Conservation (phyloP, 1,140 invertebrate species). For the Ooceraea biroi region DNA sequence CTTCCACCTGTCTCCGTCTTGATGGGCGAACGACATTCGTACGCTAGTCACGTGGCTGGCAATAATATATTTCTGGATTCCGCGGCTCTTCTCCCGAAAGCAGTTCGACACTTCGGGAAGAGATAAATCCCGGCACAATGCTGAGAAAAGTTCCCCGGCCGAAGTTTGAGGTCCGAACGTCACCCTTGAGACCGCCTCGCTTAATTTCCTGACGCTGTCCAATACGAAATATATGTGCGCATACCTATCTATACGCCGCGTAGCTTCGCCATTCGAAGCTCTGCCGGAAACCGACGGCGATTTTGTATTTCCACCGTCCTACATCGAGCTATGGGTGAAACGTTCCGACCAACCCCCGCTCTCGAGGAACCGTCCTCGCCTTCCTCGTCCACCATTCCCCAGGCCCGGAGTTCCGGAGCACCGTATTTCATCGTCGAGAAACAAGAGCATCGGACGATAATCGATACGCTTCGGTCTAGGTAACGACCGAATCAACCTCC, state of each 20-base stretch:
- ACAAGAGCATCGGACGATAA: conserved; percentile 47
- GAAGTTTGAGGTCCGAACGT: conserved; percentile 70
- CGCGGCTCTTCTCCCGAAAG: conserved; percentile 43
- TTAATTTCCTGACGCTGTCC: conserved; percentile 71
- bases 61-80: conserved; percentile 69
- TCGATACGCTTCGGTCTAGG: conserved; percentile 44
- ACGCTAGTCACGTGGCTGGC: conserved; percentile 51
- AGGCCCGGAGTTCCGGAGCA: not conserved
- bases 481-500: conserved; percentile 37
- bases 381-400: not conserved
- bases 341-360: not conserved
- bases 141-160: conserved; percentile 62
- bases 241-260: not conserved
- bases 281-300: conserved; percentile 49
- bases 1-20: not conserved
- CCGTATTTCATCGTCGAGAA: conserved; percentile 48
- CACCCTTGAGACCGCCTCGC: conserved; percentile 68
- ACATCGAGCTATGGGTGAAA: conserved; percentile 5
- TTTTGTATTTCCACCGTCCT: conserved; percentile 52
- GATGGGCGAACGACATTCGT: conserved; percentile 34
- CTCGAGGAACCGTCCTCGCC: conserved; percentile 5
- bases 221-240: conserved; percentile 34
- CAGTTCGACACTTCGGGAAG: conserved; percentile 69
- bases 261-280: conserved; percentile 23
- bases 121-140: conserved; percentile 69